A percentile compares a stretch with the other conserved stretches of the same genome.
Conservation (phyloP, 2,888 invertebrate species). For the Coelopa pilipes region DNA sequence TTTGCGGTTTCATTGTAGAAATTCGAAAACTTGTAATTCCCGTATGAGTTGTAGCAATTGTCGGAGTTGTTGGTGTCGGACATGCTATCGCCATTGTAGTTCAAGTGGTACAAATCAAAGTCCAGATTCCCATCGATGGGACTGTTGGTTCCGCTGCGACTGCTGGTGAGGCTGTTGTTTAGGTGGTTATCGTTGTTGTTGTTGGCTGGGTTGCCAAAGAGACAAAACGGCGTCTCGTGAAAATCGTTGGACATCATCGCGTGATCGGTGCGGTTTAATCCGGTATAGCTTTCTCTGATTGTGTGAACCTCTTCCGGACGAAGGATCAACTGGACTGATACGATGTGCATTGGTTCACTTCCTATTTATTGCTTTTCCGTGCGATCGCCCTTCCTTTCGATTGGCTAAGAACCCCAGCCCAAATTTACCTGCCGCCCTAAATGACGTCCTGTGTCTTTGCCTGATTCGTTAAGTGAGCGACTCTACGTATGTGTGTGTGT, state of each 20-base stretch:
- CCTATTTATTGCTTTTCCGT: slow-evolving; percentile 42
- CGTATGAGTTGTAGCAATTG: not conserved
- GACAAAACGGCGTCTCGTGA: slow-evolving; percentile 39
- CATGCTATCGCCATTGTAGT: slow-evolving; percentile 42
- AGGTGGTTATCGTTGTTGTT: slow-evolving; percentile 24
- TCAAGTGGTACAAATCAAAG: slow-evolving; percentile 36
- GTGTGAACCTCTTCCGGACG: slow-evolving; percentile 11
- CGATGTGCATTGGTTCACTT: slow-evolving; percentile 28
- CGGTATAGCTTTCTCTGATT: not conserved
- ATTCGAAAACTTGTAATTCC: not conserved
- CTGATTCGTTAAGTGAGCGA: slow-evolving; percentile 41
- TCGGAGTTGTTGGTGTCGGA: slow-evolving; percentile 47
- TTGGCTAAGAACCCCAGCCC: slow-evolving; percentile 38
- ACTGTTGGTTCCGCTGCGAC: not conserved
- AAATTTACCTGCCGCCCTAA: slow-evolving; percentile 16
- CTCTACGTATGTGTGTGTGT: slow-evolving; percentile 15
- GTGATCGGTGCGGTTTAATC: not conserved
- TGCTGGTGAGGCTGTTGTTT: slow-evolving; percentile 13
- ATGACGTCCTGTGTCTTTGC: slow-evolving; percentile 24
- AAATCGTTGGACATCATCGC: slow-evolving; percentile 46
- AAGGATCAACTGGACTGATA: slow-evolving; percentile 39
- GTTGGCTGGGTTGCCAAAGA: not conserved
- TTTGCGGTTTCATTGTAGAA: slow-evolving; percentile 13
- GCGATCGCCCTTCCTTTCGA: slow-evolving; percentile 38
- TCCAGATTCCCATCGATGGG: slow-evolving; percentile 20